These are phyloP conservation scores for Falco rusticolus DNA, from an alignment of 2,797 vertebrate species.

Conservation along the genomic window DNA sequence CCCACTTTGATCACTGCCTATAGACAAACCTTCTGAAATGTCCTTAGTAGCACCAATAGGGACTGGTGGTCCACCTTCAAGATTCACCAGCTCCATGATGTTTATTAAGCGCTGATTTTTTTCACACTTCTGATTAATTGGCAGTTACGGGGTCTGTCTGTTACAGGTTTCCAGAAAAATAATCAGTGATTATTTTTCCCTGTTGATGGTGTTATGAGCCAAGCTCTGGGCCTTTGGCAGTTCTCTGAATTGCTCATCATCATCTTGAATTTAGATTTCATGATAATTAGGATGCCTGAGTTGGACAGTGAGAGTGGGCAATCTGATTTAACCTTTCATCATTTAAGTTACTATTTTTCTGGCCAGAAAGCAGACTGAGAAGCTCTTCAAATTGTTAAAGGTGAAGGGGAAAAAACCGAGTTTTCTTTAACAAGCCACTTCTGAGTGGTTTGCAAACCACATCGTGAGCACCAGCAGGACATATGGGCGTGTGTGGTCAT, in stretches of 20 bases:
- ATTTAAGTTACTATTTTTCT: neutral
- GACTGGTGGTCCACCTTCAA: neutral
- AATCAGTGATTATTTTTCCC: conserved; percentile 6
- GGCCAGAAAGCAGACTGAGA: neutral
- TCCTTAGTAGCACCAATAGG: neutral
- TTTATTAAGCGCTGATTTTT: neutral
- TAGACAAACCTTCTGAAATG: neutral
- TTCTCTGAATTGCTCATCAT: conserved; percentile 26
- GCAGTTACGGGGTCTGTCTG: neutral
- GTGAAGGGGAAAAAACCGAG: neutral
- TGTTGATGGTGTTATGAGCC: neutral
- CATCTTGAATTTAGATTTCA: conserved; percentile 33
- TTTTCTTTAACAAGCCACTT: neutral
- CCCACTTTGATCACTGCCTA: neutral
- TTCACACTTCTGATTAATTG: neutral
- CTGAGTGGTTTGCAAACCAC: neutral
- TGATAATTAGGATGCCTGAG: conserved; percentile 11
- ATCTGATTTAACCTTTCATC: neutral
- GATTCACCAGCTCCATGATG: neutral
- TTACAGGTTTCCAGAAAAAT: neutral
- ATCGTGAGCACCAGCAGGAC: neutral
- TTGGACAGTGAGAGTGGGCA: neutral
- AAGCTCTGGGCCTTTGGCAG: neutral
- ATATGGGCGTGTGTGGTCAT: neutral
- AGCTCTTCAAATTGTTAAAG: neutral